Percentiles rank a stretch among this genome's conserved stretches.
phyloP scores from a whole-genome alignment of 2,797 vertebrate genomes.

The Harpagifer antarcticus region DNA sequence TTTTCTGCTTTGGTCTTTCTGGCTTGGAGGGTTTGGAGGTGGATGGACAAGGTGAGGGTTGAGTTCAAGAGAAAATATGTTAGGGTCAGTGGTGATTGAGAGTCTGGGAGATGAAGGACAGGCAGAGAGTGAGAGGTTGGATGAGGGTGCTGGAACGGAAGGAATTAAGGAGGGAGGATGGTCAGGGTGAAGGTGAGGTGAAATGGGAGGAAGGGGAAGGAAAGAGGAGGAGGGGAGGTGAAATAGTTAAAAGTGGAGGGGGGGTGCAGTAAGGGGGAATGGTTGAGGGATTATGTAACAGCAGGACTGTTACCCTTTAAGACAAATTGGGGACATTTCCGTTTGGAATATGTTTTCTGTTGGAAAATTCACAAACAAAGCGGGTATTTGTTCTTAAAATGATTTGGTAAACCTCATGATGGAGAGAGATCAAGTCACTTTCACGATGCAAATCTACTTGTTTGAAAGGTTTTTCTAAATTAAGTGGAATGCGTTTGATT shows the following conservation, averaged over 20 bases:
- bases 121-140: constrained; percentile 24
- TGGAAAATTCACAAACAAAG: neutral
- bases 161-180: constrained; percentile 26
- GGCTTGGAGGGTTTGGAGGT: constrained; percentile 36
- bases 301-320: neutral
- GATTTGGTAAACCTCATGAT: neutral
- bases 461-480: constrained; percentile 15
- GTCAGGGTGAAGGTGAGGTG: constrained; percentile 16
- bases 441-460: constrained; percentile 1
- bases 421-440: neutral
- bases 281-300: neutral
- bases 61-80: constrained; percentile 40
- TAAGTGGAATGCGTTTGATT: neutral
- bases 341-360: neutral
- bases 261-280: neutral
- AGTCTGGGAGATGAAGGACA: constrained; percentile 33
- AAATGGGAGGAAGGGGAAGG: constrained; percentile 9
- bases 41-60: constrained; percentile 44
- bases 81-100: constrained; percentile 51
- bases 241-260: constrained; percentile 11
- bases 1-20: constrained; percentile 36
- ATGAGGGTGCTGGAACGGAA: constrained; percentile 24
- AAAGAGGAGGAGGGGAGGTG: neutral
- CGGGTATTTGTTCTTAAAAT: neutral
- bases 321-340: neutral